Evolutionary conservation across 2,888 invertebrate species (phyloP).

Genomic region (Glyphotaelius pellucidus): DNA sequence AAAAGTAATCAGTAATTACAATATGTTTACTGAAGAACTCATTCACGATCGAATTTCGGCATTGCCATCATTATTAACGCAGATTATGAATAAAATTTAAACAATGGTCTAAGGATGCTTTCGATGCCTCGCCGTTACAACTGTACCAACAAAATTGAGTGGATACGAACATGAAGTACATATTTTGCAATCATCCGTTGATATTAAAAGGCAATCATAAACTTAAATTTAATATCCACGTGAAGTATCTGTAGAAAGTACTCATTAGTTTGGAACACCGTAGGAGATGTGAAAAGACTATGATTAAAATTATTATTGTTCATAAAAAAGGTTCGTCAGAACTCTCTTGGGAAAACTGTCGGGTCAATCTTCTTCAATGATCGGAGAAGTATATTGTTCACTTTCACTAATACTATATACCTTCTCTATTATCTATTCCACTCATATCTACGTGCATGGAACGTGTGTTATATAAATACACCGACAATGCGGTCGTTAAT

Average conservation of each 20-base stretch:
- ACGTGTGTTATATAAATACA: background rate
- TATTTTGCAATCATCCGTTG: background rate
- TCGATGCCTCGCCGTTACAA: background rate
- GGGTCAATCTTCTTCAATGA: constrained; percentile 40
- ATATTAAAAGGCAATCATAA: background rate
- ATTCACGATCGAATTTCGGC: background rate
- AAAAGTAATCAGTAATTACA: background rate
- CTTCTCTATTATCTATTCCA: constrained; percentile 19
- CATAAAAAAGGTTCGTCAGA: constrained; percentile 35
- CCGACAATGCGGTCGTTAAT: background rate
- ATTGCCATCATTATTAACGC: background rate
- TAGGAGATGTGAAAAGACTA: constrained; percentile 15
- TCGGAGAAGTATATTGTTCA: constrained; percentile 11
- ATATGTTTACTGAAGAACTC: background rate
- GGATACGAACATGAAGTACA: background rate
- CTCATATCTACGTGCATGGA: background rate
- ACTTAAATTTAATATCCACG: background rate
- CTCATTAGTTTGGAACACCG: constrained; percentile 30
- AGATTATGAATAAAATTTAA: background rate
- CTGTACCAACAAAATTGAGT: background rate
- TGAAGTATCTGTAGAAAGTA: constrained; percentile 25
- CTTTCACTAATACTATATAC: background rate
- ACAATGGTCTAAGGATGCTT: background rate
- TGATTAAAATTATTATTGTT: constrained; percentile 35
- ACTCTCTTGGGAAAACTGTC: constrained; percentile 12